phyloP scores from a whole-genome alignment of 2,113 vertebrate species.

The Alosa alosa region DNA sequence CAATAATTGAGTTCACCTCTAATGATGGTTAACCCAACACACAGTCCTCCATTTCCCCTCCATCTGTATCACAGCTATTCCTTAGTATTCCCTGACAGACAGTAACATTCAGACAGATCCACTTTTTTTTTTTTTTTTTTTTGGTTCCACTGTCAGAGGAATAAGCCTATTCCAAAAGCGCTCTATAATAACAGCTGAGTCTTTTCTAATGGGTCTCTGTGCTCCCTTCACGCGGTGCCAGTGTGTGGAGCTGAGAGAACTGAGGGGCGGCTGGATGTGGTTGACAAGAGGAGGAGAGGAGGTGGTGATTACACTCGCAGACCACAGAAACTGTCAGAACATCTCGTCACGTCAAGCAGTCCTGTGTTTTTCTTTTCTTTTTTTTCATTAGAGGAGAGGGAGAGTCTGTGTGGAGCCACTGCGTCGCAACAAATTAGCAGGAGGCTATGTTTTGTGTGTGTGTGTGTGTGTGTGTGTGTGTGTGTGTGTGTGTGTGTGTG shows the following conservation, averaged over 20 bases:
- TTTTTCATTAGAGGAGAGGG: neutral
- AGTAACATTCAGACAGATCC: neutral
- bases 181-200: neutral
- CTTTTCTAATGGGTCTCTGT: neutral
- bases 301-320: neutral
- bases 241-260: neutral
- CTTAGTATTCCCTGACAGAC: neutral
- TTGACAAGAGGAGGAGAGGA: neutral
- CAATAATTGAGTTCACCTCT: neutral
- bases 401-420: neutral
- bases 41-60: neutral
- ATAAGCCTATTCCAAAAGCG: neutral
- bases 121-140: neutral
- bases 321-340: slow-evolving; percentile 22
- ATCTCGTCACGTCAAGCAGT: neutral
- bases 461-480: slow-evolving; percentile 10
- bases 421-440: neutral
- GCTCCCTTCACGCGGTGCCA: neutral
- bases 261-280: neutral
- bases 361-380: neutral
- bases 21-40: neutral
- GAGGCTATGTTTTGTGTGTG: neutral
- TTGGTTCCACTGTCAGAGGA: neutral
- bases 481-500: slow-evolving; percentile 10
- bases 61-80: neutral